Evolutionary conservation across 1,140 invertebrate species (phyloP), one percentile per base, ranked within the genome.

Genomic region (Drosophila trapezifrons): DNA sequence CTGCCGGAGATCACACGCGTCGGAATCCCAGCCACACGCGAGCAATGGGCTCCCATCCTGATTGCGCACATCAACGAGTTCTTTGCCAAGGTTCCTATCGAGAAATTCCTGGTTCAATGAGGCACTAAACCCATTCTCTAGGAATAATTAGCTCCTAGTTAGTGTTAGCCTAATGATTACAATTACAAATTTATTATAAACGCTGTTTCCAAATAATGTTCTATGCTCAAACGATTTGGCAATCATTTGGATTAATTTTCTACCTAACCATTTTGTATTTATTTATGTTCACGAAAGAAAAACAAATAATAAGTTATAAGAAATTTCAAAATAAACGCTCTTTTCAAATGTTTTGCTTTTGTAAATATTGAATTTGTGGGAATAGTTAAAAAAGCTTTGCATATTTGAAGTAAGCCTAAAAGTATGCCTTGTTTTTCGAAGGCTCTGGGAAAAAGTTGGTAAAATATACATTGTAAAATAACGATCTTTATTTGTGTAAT

Each of bases 21-120:
- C 5, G 89, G 91, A 27, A 91, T 92, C 62, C 91, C 91, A 15
- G 91, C 91, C 27, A 92, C 91, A 15, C 79, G 90, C 22, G 89
- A 91, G 10, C 90, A 91, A 40, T 92, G 91, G 90, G 90, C 91
- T 32, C 91, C 91, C 29, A 90, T 92, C 52, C 56, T 92, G 51
- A 75, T 90, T n/a, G 60, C 80, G 29, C 83, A 90, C 37, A 81
- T 91, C 38, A 92, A 92, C 47, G 76, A 91, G 59, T 92, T 92
- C 80, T 92, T 92, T 20, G 78, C 87, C 27, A 76, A 84, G 55
- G 82, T 92, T 81, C 91, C 91, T 76, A 90, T 92, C 76, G 74
- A 91, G 56, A 90, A 91, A 77, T 74, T 92, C 58, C 65, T 91
- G 71, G 59, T 87, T 56, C 67, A 87, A 64, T 91, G 73, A 91